Base-by-base conservation (phyloP, 1,140 invertebrate genomes). In the Thaumetopoea pityocampa region DNA sequence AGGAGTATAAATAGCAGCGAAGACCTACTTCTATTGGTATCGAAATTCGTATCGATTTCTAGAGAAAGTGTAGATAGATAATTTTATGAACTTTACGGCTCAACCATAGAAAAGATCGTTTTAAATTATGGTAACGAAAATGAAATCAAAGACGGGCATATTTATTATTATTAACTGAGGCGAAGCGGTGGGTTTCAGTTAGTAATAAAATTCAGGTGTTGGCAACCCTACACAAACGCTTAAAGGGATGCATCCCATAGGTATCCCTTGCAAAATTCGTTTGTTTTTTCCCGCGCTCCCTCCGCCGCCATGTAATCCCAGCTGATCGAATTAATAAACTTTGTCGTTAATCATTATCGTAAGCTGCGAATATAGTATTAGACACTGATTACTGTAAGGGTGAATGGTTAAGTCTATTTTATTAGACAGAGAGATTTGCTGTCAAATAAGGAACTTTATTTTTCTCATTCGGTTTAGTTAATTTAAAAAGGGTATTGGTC, bases 321-420 rank as follows among this genome's bases (percentile, higher is more conserved):
- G 61, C 46, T 67, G 71, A 83, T 83, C 73, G 76, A 83, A 78
- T 83, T 83, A 83, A 82, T 80, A 76, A 70, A 71, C 54, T 67
- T 77, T 68, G 69, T 78, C 76, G 78, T 83, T 80, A 72, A 83
- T 83, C 78, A 83, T 83, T 80, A 80, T 77, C 52, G 76, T 77
- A 72, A 78, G 71, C 67, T 71, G 50, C 55, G 73, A 78, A 69
- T 74, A 77, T 67, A 40, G 53, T 78, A 77, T 82, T 76, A 82
- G 78, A 82, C 78, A 69, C 65, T 80, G 72, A 81, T 81, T 72
- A 63, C 68, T 55, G 46, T 54, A 70, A 66, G 73, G 73, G 68
- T 72, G 77, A 64, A 67, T 56, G 54, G 46, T 37, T 68, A 67
- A 71, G 61, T 51, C 59, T 52, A 72, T 51, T 71, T 76, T 79